Evolutionary conservation across 2,797 vertebrate genomes (phyloP).

Genomic region (Taenioides sp.): DNA sequence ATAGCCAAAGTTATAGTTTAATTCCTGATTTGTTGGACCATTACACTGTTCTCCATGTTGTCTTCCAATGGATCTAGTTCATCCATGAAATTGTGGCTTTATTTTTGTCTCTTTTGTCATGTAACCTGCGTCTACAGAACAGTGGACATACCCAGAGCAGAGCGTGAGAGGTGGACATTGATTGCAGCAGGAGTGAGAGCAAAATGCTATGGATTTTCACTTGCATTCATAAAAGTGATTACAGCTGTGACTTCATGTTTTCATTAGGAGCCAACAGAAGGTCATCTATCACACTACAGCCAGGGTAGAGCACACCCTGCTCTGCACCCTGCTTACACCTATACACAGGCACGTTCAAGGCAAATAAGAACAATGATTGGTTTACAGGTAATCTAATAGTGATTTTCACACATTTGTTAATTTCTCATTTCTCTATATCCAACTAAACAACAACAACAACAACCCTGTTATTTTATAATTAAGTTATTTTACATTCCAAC

Average conservation of each 20-base stretch:
- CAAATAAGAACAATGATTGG: no score
- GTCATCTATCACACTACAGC: constrained; percentile 48
- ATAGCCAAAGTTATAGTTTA: no score
- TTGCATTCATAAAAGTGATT: constrained; percentile 61
- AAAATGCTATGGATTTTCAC: constrained; percentile 70
- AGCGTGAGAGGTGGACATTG: constrained; percentile 48
- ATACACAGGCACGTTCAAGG: not conserved
- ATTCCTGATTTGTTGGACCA: not conserved
- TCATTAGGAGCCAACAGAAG: constrained; percentile 51
- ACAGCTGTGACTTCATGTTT: constrained; percentile 50
- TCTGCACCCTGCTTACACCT: constrained; percentile 3
- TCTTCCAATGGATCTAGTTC: constrained; percentile 26
- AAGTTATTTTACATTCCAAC: no score
- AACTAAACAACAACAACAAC: no score
- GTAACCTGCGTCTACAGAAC: constrained; percentile 29
- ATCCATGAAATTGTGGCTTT: constrained; percentile 1
- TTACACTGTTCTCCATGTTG: constrained; percentile 1
- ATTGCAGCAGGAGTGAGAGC: constrained; percentile 44
- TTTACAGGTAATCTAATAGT: no score
- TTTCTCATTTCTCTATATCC: no score
- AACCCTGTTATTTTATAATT: no score
- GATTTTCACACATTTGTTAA: no score
- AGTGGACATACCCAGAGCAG: constrained; percentile 27
- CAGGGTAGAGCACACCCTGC: constrained; percentile 24
- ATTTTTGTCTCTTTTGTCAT: constrained; percentile 30